Evolutionary conservation across 2,888 invertebrate genomes (phyloP).

Genomic region (Oscheius sp.): DNA sequence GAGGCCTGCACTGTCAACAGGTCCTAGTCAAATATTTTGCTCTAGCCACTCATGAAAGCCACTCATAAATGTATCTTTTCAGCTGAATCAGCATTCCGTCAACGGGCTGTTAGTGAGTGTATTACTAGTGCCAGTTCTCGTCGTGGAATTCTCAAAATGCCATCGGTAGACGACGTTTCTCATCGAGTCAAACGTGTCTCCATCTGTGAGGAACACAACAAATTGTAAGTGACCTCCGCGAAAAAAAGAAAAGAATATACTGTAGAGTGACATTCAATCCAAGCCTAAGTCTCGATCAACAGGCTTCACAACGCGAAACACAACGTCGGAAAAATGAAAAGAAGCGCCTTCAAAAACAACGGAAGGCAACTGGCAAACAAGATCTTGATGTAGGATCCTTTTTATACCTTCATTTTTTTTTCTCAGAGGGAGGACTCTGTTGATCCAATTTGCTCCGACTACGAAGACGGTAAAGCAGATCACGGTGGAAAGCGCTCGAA

Average conservation of each 20-base stretch:
- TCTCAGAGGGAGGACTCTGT: slow-evolving; percentile 4
- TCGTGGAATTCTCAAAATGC: slow-evolving; percentile 26
- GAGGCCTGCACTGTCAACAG: slow-evolving; percentile 18
- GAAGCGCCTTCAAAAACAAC: slow-evolving; percentile 27
- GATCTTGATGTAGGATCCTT: neutral
- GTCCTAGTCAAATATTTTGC: slow-evolving; percentile 1
- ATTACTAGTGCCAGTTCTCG: slow-evolving; percentile 2
- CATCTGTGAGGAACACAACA: slow-evolving; percentile 14
- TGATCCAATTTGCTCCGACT: slow-evolving; percentile 9
- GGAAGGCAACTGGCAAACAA: neutral
- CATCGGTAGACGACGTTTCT: slow-evolving; percentile 24
- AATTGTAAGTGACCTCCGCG: too few species aligned
- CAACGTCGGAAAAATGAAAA: slow-evolving; percentile 12
- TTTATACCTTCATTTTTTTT: neutral
- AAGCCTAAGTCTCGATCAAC: slow-evolving; percentile 5
- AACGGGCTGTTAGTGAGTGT: slow-evolving; percentile 27
- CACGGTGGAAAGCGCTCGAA: neutral
- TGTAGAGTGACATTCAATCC: slow-evolving; percentile 15
- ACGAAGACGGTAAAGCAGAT: neutral
- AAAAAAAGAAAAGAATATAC: too few species aligned
- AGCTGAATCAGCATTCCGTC: slow-evolving; percentile 23
- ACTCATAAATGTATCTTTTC: slow-evolving; percentile 4
- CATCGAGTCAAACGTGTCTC: slow-evolving; percentile 17
- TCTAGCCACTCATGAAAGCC: neutral
- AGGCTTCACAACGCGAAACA: neutral